Conservation (phyloP, 1,140 invertebrate genomes). For the Neodiprion virginianus region DNA sequence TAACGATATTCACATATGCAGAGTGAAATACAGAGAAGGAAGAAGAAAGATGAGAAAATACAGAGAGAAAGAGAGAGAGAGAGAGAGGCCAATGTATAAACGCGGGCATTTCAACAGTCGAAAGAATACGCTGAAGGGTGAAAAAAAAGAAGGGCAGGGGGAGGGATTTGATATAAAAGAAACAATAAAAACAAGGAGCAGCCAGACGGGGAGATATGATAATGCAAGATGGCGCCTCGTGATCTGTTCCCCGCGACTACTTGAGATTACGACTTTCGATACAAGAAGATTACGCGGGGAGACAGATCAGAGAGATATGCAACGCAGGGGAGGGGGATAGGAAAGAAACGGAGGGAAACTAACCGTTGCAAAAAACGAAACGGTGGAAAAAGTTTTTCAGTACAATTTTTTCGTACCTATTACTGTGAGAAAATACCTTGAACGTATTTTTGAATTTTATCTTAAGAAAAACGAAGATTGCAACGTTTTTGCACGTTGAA, state of each 20-base stretch:
- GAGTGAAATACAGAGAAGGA: neutral
- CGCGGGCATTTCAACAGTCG: neutral
- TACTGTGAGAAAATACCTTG: neutral
- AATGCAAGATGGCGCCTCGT: neutral
- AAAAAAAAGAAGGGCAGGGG: neutral
- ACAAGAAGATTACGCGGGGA: neutral
- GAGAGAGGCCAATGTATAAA: neutral
- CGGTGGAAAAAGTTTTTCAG: neutral
- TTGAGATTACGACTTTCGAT: constrained; percentile 5
- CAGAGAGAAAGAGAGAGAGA: neutral
- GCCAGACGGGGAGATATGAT: neutral
- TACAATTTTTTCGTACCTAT: neutral
- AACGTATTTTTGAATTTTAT: neutral
- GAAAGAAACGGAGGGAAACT: too few relatives aligned
- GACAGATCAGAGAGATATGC: too few relatives aligned
- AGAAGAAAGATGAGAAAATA: neutral
- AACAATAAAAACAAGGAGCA: constrained; percentile 3
- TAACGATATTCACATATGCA: too few relatives aligned
- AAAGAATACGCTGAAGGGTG: neutral
- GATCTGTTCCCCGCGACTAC: neutral
- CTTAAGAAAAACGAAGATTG: too few relatives aligned
- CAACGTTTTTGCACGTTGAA: too few relatives aligned
- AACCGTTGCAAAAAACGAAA: neutral
- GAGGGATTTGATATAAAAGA: neutral
- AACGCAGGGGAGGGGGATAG: too few relatives aligned